These are phyloP conservation scores for Papilio polyxenes DNA, from an alignment of 1,140 invertebrate genomes.

Conservation along the genomic window DNA sequence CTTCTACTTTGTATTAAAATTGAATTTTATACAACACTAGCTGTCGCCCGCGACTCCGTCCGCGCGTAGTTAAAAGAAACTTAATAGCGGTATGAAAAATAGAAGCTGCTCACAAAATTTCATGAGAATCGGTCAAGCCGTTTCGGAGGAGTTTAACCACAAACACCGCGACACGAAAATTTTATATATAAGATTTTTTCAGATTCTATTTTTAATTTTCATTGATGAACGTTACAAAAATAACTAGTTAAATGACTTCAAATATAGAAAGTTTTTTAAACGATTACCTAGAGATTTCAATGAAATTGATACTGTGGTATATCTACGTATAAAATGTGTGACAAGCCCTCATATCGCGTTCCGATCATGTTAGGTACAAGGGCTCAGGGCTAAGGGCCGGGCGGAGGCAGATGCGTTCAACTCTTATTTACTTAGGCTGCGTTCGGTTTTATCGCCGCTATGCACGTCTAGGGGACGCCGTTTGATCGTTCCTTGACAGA, in stretches of 20 bases:
- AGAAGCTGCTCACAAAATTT: too few relatives aligned
- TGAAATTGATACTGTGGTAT: not conserved
- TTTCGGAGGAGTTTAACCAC: too few relatives aligned
- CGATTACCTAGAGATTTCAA: not conserved
- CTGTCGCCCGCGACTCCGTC: too few relatives aligned
- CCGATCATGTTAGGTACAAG: constrained; percentile 36
- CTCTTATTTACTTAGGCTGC: constrained; percentile 56
- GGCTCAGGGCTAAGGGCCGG: constrained; percentile 27
- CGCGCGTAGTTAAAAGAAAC: too few relatives aligned
- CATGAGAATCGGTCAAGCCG: too few relatives aligned
- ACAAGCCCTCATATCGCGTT: constrained; percentile 35
- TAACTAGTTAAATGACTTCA: too few relatives aligned
- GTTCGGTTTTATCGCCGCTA: constrained; percentile 50
- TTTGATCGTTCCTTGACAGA: constrained; percentile 44
- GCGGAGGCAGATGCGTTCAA: constrained; percentile 53
- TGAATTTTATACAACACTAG: too few relatives aligned
- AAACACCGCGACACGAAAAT: too few relatives aligned
- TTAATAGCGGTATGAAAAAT: too few relatives aligned
- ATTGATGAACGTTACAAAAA: not conserved
- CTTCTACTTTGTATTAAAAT: too few relatives aligned
- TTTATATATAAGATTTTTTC: too few relatives aligned
- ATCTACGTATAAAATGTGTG: not conserved
- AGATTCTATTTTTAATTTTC: too few relatives aligned
- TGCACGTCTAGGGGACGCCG: constrained; percentile 50
- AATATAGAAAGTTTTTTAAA: not conserved